Conservation (phyloP, 2,797 vertebrate species). For the Acanthurus lineatus region DNA sequence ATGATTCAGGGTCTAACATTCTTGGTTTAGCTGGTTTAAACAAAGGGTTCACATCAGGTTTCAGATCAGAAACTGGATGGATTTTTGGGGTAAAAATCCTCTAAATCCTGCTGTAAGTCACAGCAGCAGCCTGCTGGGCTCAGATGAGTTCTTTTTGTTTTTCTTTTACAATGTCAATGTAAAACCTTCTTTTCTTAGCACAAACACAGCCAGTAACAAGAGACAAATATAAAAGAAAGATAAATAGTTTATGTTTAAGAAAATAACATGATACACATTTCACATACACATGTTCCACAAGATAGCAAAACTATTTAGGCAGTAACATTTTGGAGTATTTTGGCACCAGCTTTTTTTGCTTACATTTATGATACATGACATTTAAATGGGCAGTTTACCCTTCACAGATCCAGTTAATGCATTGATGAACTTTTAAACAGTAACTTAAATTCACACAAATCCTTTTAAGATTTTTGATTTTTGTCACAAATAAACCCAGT, state of each 20-base stretch:
- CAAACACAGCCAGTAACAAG: slow-evolving; percentile 19
- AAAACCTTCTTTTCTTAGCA: slow-evolving; percentile 1
- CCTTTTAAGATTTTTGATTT: too few species aligned
- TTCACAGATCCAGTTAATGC: slow-evolving; percentile 12
- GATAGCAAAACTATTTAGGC: slow-evolving; percentile 4
- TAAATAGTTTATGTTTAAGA: slow-evolving; percentile 66
- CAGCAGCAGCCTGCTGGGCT: slow-evolving; percentile 13
- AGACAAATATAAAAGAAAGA: slow-evolving; percentile 24
- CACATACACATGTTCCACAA: slow-evolving; percentile 21
- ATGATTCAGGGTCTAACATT: slow-evolving; percentile 15
- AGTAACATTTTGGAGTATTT: slow-evolving; percentile 3
- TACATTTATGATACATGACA: neutral
- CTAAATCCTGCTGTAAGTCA: slow-evolving; percentile 6
- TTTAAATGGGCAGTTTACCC: neutral
- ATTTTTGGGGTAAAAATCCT: slow-evolving; percentile 6
- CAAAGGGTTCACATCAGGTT: slow-evolving; percentile 13
- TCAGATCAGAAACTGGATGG: neutral
- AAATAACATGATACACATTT: slow-evolving; percentile 57
- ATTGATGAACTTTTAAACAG: slow-evolving; percentile 2
- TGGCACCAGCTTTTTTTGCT: neutral
- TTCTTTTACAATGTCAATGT: slow-evolving; percentile 3
- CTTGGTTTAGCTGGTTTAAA: neutral
- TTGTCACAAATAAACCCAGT: too few species aligned
- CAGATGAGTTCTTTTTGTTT: neutral
- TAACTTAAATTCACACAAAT: slow-evolving; percentile 12